These are phyloP conservation scores for Ginglymostoma cirratum DNA, from an alignment of 2,113 vertebrate genomes.

Conservation along the genomic window DNA sequence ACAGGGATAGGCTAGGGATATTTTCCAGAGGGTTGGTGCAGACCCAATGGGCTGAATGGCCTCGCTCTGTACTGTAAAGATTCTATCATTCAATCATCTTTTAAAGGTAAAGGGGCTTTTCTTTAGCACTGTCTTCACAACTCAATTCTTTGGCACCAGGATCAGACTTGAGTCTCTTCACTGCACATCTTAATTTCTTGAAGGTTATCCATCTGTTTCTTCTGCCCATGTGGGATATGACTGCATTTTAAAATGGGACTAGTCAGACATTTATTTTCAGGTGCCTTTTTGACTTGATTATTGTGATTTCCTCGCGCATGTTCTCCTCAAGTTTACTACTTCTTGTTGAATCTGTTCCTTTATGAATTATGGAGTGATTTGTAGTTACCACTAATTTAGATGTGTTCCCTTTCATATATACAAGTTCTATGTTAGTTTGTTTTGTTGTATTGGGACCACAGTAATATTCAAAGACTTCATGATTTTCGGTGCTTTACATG, in stretches of 20 bases:
- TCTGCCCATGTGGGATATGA: background rate
- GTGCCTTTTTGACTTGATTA: background rate
- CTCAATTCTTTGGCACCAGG: background rate
- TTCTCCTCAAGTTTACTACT: background rate
- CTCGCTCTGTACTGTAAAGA: background rate
- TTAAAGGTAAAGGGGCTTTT: background rate
- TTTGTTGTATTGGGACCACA: background rate
- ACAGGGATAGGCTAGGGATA: too few relatives aligned
- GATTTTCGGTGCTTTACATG: background rate
- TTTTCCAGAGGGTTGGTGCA: too few relatives aligned
- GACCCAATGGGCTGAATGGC: too few relatives aligned
- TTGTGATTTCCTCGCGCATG: background rate
- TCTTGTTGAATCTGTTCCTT: background rate
- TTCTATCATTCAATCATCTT: too few relatives aligned
- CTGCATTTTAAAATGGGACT: background rate
- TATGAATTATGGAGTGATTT: background rate
- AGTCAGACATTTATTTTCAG: background rate
- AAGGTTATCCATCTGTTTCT: background rate
- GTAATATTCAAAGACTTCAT: background rate
- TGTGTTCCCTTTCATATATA: background rate
- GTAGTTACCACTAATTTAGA: background rate
- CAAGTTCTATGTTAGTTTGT: background rate
- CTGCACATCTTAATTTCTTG: background rate
- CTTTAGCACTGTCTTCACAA: background rate
- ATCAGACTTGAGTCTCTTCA: background rate